These are phyloP conservation scores for Mya arenaria DNA, from an alignment of 1,140 invertebrate genomes.

Conservation along the genomic window DNA sequence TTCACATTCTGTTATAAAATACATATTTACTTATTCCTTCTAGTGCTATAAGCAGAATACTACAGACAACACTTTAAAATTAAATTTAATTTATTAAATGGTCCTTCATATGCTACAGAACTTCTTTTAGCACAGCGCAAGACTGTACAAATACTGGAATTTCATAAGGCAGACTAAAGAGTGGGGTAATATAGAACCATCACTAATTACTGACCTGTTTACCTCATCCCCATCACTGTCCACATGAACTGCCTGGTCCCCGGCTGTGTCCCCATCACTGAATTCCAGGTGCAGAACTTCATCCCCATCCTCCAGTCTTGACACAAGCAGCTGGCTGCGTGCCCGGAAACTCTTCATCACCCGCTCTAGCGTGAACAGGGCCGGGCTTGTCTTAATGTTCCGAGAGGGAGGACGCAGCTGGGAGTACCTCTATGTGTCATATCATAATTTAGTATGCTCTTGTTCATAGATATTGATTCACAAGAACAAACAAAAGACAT, in stretches of 20 bases:
- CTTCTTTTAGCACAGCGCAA: too few relatives aligned
- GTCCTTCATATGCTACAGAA: too few relatives aligned
- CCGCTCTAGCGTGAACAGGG: slow-evolving; percentile 78
- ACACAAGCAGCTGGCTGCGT: slow-evolving; percentile 78
- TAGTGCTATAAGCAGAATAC: too few relatives aligned
- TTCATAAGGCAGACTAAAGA: too few relatives aligned
- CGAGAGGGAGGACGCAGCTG: slow-evolving; percentile 71
- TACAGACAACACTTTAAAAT: too few relatives aligned
- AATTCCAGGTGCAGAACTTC: slow-evolving; percentile 79
- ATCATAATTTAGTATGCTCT: too few relatives aligned
- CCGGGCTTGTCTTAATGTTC: slow-evolving; percentile 80
- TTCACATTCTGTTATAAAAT: too few relatives aligned
- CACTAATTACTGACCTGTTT: too few relatives aligned
- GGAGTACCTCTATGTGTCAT: slow-evolving; percentile 56
- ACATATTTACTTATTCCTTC: too few relatives aligned
- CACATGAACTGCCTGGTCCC: slow-evolving; percentile 37
- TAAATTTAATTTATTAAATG: too few relatives aligned
- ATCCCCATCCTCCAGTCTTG: slow-evolving; percentile 78
- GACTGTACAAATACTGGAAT: too few relatives aligned
- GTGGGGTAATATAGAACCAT: too few relatives aligned
- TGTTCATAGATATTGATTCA: background rate
- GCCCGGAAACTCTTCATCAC: slow-evolving; percentile 81
- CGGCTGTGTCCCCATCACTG: slow-evolving; percentile 63
- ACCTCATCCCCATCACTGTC: slow-evolving; percentile 43
- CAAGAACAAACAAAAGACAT: background rate